Evolutionary conservation across 2,113 vertebrate species (phyloP), one percentile per base, ranked within the genome.

Genomic region (Pteronura brasiliensis): DNA sequence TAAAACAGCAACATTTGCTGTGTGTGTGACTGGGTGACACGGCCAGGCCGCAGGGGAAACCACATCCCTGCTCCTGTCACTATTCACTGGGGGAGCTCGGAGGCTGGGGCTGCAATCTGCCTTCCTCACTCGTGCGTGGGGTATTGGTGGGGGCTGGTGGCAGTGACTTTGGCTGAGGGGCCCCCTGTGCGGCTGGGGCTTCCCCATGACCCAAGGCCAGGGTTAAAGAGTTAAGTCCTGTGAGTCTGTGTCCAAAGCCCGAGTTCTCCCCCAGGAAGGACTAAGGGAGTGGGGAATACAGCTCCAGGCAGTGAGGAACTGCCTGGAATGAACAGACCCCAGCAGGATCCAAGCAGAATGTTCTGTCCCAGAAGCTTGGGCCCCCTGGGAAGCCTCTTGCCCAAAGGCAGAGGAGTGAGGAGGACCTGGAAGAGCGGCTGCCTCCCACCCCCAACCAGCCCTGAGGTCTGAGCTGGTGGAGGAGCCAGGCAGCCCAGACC

Each of bases 301-400:
- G 44, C n/a, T 1, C 3, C 3, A 7, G 3, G 27, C 10, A 0
- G 1, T 21, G 59, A 9, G 61, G 31, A 76, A n/a, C 44, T n/a
- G 44, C 59, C 89, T 80, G 52, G 29, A 11, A 12, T 47, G 29
- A 27, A 59, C 55, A 39, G 27, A 1, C 55, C 57, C 31, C 65
- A 10, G 0, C 8, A 34, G 59, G 36, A 65, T 8, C 34, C 31
- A 3, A 63, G 25, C 3, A 17, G 47, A 74, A 39, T 36, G 76
- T 10, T 88, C 61, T 34, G 42, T 36, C 57, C n/a, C 1, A 8
- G 72, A 71, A 65, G 1, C 7, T 74, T 13, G 21, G 34, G n/a
- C 3, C 79, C 17, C 17, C 17, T 27, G 34, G 23, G 65, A 13
- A 49, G 36, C 74, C n/a, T 65, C 29, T 57, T 39, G 92, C 69